A percentile compares a stretch with the other conserved stretches of the same genome.
phyloP scores from a whole-genome alignment of 2,113 vertebrate genomes.

The Cynopterus brachyotis region DNA sequence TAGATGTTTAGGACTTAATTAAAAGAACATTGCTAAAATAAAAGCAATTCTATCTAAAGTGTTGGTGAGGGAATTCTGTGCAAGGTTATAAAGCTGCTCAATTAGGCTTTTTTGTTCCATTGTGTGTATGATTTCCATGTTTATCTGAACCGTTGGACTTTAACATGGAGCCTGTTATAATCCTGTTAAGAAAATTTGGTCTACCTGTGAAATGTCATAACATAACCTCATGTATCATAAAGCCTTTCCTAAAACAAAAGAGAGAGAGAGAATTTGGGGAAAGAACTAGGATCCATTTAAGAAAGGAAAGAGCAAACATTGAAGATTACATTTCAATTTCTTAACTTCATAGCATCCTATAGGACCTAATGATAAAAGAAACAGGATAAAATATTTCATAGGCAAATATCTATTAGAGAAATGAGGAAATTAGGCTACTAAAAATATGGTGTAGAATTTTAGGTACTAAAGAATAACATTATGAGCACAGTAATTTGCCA shows the following conservation, averaged over 20 bases:
- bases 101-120: slow-evolving; percentile 61
- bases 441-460: background rate
- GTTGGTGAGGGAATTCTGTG: slow-evolving; percentile 64
- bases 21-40: slow-evolving; percentile 72
- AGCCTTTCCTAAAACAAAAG: background rate
- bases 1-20: slow-evolving; percentile 74
- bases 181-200: background rate
- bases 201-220: background rate
- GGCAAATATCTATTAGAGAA: background rate
- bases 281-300: background rate
- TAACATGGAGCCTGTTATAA: background rate
- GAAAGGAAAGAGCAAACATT: background rate
- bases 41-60: slow-evolving; percentile 73
- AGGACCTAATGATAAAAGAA: background rate
- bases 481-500: background rate
- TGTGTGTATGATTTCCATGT: slow-evolving; percentile 20
- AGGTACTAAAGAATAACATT: slow-evolving; percentile 38
- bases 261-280: background rate
- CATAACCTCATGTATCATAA: background rate
- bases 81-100: slow-evolving; percentile 68
- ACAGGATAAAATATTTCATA: background rate
- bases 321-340: background rate
- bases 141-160: slow-evolving; percentile 46
- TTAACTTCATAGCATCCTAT: background rate
- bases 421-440: background rate